Evolutionary conservation across 2,888 invertebrate genomes (phyloP), one percentile per base, ranked within the genome.

Genomic region (Palloptera scutellata): DNA sequence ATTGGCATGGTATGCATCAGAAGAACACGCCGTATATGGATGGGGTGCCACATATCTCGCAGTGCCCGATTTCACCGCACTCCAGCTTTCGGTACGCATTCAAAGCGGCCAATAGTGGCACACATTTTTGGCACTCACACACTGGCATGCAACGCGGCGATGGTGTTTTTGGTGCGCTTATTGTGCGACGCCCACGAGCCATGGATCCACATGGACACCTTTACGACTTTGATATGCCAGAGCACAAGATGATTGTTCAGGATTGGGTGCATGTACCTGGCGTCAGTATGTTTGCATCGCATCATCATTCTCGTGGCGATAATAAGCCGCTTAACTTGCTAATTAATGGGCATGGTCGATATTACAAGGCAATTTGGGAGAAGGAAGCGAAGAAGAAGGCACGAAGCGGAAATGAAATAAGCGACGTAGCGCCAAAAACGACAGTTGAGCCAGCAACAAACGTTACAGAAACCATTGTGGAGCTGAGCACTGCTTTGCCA

Each of bases 1-100:
- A 97, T 79, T 97, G 96, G 96, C 97, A 97, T 79, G 96, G 97
- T 0, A 89, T 93, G 78, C 94, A 94, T 79, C 93, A 94, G 83
- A 85, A 86, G 62, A 88, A 88, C 0, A 90, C 90, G 0, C 94
- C 94, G 0, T 95, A 92, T 79, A 95, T 95, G 94, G 95, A 96
- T 74, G 95, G 95, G 0, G 94, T 94, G 0, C 94, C 95, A 0
- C 91, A 90, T 71, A 89, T 95, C 10, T 93, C 94, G 0, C 95
- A 95, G 83, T 95, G 95, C 73, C 94, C 95, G 0, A 92, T 95
- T 63, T 85, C 87, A 6, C 92, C 94, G 0, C 91, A 91, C 70
- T 87, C 89, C 1, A 91, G 89, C 0, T 94, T 93, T 80, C 88
- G 91, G 64, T 94, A 94, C 74, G 88, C 88, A 66, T 94, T 93